These are phyloP conservation scores for Paracentrotus lividus DNA, from an alignment of 53 echinoderm and acorn worm species.

Conservation along the genomic window DNA sequence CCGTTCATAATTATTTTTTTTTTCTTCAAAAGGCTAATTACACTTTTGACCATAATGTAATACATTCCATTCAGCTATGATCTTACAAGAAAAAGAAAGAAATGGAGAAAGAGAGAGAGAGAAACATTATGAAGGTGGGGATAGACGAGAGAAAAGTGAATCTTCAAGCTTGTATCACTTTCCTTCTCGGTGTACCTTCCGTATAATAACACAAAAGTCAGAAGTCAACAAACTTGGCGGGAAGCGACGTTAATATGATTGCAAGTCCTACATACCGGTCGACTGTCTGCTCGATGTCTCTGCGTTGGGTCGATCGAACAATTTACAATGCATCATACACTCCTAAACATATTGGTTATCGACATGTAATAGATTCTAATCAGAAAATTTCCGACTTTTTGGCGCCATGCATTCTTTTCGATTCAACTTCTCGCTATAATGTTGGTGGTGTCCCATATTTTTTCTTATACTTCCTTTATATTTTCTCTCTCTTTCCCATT, in stretches of 20 bases:
- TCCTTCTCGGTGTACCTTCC: slow-evolving; percentile 3
- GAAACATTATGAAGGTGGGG: not conserved
- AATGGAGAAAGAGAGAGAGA: not conserved
- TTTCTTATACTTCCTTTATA: not conserved
- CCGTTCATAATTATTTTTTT: too few relatives aligned
- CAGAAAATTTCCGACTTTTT: slow-evolving; percentile 67
- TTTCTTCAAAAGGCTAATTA: too few relatives aligned
- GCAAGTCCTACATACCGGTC: slow-evolving; percentile 58
- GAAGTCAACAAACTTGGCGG: slow-evolving; percentile 53
- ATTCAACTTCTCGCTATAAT: not conserved
- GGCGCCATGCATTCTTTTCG: slow-evolving; percentile 47
- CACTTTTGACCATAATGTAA: too few relatives aligned
- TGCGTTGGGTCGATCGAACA: slow-evolving; percentile 20
- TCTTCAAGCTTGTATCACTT: slow-evolving; percentile 18
- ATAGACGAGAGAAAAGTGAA: not conserved
- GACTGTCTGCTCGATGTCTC: slow-evolving; percentile 57
- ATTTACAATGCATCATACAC: slow-evolving; percentile 70
- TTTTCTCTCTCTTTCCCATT: too few relatives aligned
- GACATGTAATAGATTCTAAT: slow-evolving; percentile 70
- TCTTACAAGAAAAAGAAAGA: not conserved
- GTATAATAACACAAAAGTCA: slow-evolving; percentile 11
- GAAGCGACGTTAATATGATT: slow-evolving; percentile 38
- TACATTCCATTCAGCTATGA: too few relatives aligned
- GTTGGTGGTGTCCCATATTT: not conserved
- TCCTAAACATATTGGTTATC: slow-evolving; percentile 74